Conservation (phyloP, 2,888 invertebrate genomes). For the Zygothrica quintamaculata region DNA sequence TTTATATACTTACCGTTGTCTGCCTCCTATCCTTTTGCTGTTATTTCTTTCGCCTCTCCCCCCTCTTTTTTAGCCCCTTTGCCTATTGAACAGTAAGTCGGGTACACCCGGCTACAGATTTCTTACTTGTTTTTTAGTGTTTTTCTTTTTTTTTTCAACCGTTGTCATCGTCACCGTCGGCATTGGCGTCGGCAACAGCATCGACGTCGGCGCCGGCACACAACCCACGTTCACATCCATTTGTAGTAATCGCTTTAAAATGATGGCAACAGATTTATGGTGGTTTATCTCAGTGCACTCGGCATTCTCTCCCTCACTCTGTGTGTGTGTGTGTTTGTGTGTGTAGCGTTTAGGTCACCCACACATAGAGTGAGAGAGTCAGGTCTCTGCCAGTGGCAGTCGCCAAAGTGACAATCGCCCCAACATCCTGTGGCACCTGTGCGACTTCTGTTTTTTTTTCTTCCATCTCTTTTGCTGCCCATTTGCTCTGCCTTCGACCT, state of each 20-base stretch:
- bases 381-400: conserved; percentile 34
- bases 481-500: conserved; percentile 12
- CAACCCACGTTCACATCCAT: conserved; percentile 61
- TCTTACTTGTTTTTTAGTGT: too few relatives aligned
- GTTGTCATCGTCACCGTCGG: conserved; percentile 57
- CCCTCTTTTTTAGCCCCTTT: conserved; percentile 13
- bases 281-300: conserved; percentile 80
- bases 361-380: background rate
- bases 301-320: too few relatives aligned
- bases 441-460: conserved; percentile 43
- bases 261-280: conserved; percentile 82
- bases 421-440: conserved; percentile 54
- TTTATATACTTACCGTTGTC: conserved; percentile 63
- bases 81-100: too few relatives aligned
- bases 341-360: conserved; percentile 42
- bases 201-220: conserved; percentile 21
- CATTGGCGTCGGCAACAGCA: conserved; percentile 14
- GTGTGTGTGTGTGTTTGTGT: conserved; percentile 27
- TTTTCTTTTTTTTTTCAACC: conserved; percentile 24
- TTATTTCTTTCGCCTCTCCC: conserved; percentile 3
- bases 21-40: too few relatives aligned
- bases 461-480: conserved; percentile 19
- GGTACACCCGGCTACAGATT: too few relatives aligned
- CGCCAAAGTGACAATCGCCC: conserved; percentile 69
- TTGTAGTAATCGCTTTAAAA: conserved; percentile 79